A percentile compares a stretch with the other conserved stretches of the same genome.
phyloP scores from a whole-genome alignment of 2,888 invertebrate species.

The Sarcophaga caerulescens region DNA sequence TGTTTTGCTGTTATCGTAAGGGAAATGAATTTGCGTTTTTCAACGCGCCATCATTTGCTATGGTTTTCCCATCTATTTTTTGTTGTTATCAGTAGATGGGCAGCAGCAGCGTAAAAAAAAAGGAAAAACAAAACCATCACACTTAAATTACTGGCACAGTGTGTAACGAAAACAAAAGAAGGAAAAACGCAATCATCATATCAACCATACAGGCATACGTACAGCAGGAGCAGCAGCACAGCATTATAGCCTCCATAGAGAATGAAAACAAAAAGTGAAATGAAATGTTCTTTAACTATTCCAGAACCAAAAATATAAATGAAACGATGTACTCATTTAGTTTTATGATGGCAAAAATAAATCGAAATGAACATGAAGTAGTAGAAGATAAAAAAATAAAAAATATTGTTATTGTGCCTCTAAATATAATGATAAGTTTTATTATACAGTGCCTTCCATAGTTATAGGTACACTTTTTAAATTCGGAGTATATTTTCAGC shows the following conservation, averaged over 20 bases:
- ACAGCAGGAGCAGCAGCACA: not conserved
- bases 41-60: conserved; percentile 55
- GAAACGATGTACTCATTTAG: conserved; percentile 30
- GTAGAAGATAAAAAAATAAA: not conserved
- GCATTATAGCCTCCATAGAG: not conserved
- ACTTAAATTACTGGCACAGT: conserved; percentile 32
- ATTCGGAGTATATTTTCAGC: too few relatives aligned
- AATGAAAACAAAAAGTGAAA: not conserved
- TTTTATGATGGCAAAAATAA: conserved; percentile 61
- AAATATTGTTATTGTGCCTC: not conserved
- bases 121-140: conserved; percentile 9
- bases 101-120: not conserved
- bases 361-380: too few relatives aligned
- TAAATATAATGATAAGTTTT: conserved; percentile 36
- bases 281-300: not conserved
- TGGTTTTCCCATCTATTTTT: conserved; percentile 18
- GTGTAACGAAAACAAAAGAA: conserved; percentile 10
- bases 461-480: too few relatives aligned
- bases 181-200: conserved; percentile 34
- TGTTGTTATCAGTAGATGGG: conserved; percentile 57
- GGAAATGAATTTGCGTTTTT: conserved; percentile 66
- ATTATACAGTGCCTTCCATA: too few relatives aligned
- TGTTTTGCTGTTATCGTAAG: conserved; percentile 49
- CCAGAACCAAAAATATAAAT: not conserved
- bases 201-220: not conserved